Percentiles rank a stretch among this genome's conserved stretches.
Conservation (phyloP, 2,113 vertebrate species). For the Gorsachius goisagi region DNA sequence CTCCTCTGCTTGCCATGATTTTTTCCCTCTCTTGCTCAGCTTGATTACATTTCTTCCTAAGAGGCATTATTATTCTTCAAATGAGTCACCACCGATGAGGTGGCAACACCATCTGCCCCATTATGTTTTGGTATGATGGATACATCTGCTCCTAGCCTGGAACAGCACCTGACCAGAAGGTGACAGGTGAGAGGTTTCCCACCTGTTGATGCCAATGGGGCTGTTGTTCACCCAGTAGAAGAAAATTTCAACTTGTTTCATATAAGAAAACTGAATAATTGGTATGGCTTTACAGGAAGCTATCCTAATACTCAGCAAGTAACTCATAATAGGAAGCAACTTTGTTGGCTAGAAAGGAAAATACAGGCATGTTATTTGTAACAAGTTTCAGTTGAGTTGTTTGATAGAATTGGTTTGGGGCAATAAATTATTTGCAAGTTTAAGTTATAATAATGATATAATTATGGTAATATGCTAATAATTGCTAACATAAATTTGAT, state of each 20-base stretch:
- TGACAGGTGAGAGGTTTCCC: neutral
- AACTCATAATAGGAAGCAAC: neutral
- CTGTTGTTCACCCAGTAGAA: neutral
- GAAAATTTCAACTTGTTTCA: neutral
- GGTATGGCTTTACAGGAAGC: neutral
- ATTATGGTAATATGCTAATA: slow-evolving; percentile 51
- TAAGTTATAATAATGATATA: slow-evolving; percentile 31
- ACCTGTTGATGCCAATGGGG: neutral
- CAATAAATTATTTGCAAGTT: slow-evolving; percentile 15
- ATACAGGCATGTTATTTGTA: neutral
- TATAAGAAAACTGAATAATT: neutral
- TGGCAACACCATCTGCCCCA: neutral
- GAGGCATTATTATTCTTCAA: neutral
- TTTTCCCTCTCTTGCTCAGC: neutral
- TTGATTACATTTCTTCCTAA: neutral
- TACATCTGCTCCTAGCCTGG: neutral
- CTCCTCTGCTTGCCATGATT: neutral
- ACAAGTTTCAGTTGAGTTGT: neutral
- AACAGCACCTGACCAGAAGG: neutral
- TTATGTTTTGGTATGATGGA: neutral
- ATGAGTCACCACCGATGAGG: neutral
- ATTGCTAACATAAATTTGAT: slow-evolving; percentile 26
- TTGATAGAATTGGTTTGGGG: neutral
- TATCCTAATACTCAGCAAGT: neutral
- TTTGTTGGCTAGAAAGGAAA: neutral